phyloP scores from a whole-genome alignment of 2,113 vertebrate species.

The Dolichallabes microphthalmus region DNA sequence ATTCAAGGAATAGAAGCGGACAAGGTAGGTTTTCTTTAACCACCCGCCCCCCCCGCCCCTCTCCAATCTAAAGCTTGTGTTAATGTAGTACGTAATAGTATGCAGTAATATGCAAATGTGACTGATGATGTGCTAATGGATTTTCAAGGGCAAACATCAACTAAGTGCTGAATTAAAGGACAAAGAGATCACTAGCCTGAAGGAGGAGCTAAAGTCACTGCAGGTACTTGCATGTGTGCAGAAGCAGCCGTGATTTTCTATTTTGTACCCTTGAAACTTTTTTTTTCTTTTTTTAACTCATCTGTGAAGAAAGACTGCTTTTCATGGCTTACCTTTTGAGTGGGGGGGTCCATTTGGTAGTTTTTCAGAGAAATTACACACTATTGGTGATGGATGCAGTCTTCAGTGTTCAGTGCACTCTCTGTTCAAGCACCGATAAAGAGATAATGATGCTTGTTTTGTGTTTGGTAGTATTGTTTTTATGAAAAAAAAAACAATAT shows the following conservation, averaged over 20 bases:
- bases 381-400: constrained; percentile 66
- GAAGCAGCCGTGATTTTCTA: not conserved
- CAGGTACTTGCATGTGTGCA: constrained; percentile 76
- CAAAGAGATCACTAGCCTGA: constrained; percentile 87
- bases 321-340: constrained; percentile 55
- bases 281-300: constrained; percentile 50
- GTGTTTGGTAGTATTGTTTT: constrained; percentile 54
- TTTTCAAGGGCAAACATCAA: constrained; percentile 82
- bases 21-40: constrained; percentile 75
- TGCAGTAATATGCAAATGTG: constrained; percentile 22
- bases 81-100: constrained; percentile 46
- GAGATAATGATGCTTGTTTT: constrained; percentile 66
- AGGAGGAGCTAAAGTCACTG: constrained; percentile 85
- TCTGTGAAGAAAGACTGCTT: constrained; percentile 59
- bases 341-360: constrained; percentile 58
- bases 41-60: no score
- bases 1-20: constrained; percentile 83
- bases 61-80: constrained; percentile 43
- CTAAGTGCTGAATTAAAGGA: constrained; percentile 85
- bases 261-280: not conserved
- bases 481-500: no score
- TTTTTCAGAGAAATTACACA: constrained; percentile 64
- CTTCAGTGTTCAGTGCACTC: constrained; percentile 64
- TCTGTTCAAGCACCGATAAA: constrained; percentile 56
- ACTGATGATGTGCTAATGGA: constrained; percentile 44